Percentiles rank a stretch among this genome's conserved stretches.
Conservation (phyloP, 2,113 vertebrate genomes). For the Parus major region DNA sequence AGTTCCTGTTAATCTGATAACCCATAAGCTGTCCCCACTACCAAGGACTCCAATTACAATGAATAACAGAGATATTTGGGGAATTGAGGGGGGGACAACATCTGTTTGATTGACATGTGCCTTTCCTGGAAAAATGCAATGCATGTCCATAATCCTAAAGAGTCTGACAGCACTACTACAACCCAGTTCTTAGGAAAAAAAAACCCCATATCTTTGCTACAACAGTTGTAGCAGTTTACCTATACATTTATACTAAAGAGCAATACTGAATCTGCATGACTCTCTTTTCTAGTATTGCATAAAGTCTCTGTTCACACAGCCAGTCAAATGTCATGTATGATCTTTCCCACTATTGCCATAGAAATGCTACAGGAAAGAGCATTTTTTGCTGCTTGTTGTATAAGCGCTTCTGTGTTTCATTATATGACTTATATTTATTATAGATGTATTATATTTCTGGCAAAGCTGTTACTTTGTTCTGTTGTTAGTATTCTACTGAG, state of each 20-base stretch:
- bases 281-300: background rate
- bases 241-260: background rate
- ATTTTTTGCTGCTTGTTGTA: background rate
- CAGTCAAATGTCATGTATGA: background rate
- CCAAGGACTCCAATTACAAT: constrained; percentile 37
- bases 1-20: constrained; percentile 45
- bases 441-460: background rate
- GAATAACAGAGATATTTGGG: constrained; percentile 29
- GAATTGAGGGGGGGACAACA: background rate
- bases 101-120: constrained; percentile 26
- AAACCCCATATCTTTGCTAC: background rate
- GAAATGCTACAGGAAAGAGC: background rate
- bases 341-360: background rate
- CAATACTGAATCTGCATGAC: background rate
- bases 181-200: background rate
- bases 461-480: constrained; percentile 4
- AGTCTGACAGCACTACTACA: background rate
- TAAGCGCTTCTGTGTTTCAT: background rate
- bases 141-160: background rate
- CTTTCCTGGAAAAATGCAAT: constrained; percentile 32
- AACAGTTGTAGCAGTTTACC: background rate
- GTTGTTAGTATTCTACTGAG: constrained; percentile 32
- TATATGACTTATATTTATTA: background rate
- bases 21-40: background rate
- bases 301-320: background rate